A percentile compares a stretch with the other conserved stretches of the same genome.
Conservation (phyloP, 2,113 vertebrate genomes). For the Athene cunicularia region DNA sequence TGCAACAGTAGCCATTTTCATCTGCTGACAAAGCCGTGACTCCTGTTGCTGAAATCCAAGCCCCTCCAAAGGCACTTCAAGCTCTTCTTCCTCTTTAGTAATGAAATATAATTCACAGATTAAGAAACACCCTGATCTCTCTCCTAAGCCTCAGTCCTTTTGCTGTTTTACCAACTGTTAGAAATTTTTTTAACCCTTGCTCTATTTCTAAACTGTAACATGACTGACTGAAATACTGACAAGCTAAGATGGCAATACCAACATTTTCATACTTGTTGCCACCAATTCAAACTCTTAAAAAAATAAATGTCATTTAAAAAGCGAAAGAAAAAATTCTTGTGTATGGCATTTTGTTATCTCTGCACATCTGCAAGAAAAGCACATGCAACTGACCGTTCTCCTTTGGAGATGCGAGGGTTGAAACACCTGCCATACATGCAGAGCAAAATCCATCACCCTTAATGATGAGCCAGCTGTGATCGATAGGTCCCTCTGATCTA, state of each 20-base stretch:
- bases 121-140: conserved; percentile 31
- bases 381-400: background rate
- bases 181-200: background rate
- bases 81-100: conserved; percentile 79
- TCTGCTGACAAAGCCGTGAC: conserved; percentile 83
- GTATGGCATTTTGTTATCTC: background rate
- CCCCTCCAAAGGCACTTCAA: conserved; percentile 79
- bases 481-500: background rate
- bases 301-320: background rate
- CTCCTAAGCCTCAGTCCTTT: background rate
- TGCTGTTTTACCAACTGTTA: background rate
- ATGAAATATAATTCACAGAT: conserved; percentile 54
- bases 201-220: background rate
- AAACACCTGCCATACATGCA: background rate
- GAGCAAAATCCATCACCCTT: background rate
- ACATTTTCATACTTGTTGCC: background rate
- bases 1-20: conserved; percentile 82
- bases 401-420: background rate
- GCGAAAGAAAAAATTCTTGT: accelerated
- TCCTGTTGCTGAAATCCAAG: conserved; percentile 83
- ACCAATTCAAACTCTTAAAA: background rate
- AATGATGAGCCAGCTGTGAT: background rate
- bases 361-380: background rate
- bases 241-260: background rate
- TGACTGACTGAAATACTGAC: background rate